Evolutionary conservation across 2,888 invertebrate genomes (phyloP), one percentile per base, ranked within the genome.

Genomic region (Linnaemya tessellans): DNA sequence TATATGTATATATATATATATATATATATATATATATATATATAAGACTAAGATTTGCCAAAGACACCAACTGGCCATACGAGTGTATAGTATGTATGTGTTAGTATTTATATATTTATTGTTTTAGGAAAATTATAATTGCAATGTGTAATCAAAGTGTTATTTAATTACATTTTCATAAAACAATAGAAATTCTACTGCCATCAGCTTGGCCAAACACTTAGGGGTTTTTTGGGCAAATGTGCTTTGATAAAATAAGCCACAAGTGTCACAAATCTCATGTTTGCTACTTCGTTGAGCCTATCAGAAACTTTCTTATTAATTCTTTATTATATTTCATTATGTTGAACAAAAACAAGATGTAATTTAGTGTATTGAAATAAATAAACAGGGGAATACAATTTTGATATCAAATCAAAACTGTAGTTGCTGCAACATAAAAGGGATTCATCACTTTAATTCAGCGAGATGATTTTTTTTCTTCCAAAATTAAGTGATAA

Each of bases 151-250:
- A 54, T 54, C 25, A 30, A 38, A 20, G 18, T 56, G 10, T 67
- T 65, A 51, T 65, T 65, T 56, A 77, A 65, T 75, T 65, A 65
- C 30, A 65, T 56, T 75, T 54, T 13, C 30, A 20, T 13, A 10
- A 35, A 65, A 75, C 65, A 75, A 46, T 43, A 56, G 20, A 75
- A 0, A 35, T 46, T 65, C 20, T 4, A 15, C 0, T 20, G 43
- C 30, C 20, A 43, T 46, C 64, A 56, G 20, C 15, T 30, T 56
- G 18, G 18, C 22, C 43, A 56, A 54, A 38, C 73, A 71, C 25
- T n/a, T 38, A 62, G 38, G 22, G 30, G 35, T 20, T 46, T 13
- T 30, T 30, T 38, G 30, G 8, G 13, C 1, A 62, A 64, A 5
- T 49, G 4, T 67, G 9, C 41, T 22, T 41, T 4, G 15, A 5